phyloP scores from a whole-genome alignment of 1,140 invertebrate species.

The Platyscapa corneri region DNA sequence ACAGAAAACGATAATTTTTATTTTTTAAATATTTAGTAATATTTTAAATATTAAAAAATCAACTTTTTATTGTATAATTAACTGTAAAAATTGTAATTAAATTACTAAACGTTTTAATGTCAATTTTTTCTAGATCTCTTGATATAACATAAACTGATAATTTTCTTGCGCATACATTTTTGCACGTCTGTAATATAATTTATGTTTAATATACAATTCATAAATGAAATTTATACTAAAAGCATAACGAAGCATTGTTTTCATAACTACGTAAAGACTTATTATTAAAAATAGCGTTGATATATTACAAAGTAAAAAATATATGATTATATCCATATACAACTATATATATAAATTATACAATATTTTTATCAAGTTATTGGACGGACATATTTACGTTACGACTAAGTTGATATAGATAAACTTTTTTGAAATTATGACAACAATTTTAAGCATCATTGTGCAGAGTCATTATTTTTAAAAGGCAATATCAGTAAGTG shows the following conservation, averaged over 20 bases:
- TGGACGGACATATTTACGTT: conserved; percentile 46
- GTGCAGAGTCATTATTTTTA: conserved; percentile 27
- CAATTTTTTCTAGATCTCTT: conserved; percentile 14
- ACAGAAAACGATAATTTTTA: too few species aligned
- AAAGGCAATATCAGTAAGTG: conserved; percentile 3
- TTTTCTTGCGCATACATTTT: conserved; percentile 15
- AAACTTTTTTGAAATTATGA: conserved; percentile 28
- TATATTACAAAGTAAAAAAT: conserved; percentile 44
- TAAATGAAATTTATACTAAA: conserved; percentile 17
- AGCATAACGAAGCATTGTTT: background rate
- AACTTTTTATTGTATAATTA: too few species aligned
- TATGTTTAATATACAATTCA: conserved; percentile 8
- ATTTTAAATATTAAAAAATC: too few species aligned
- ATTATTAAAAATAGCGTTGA: conserved; percentile 7
- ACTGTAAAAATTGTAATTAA: conserved; percentile 1
- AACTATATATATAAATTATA: conserved; percentile 27
- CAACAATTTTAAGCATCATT: conserved; percentile 41
- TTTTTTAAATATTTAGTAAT: too few species aligned
- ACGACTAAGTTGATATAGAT: conserved; percentile 30
- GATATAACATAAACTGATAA: conserved; percentile 10
- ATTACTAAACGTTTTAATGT: conserved; percentile 1
- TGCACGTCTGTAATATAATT: background rate
- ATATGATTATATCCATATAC: conserved; percentile 26
- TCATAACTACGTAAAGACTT: background rate
- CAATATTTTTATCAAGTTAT: conserved; percentile 27